These are phyloP conservation scores for Slavum lentiscoides DNA, from an alignment of 2,888 invertebrate genomes.

Conservation along the genomic window DNA sequence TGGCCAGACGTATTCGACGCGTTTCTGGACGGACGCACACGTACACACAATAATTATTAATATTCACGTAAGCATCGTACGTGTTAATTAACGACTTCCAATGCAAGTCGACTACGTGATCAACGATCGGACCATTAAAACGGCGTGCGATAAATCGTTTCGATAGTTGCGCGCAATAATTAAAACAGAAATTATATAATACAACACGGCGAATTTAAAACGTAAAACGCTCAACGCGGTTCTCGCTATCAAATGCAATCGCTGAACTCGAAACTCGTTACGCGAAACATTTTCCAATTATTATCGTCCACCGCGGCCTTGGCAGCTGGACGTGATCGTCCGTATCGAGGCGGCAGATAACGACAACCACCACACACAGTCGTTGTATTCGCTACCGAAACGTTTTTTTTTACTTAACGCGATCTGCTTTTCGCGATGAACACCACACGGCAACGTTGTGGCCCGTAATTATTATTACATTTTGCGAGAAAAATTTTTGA, in stretches of 20 bases:
- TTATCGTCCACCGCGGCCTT: too few species aligned
- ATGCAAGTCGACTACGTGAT: not conserved
- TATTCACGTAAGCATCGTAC: not conserved
- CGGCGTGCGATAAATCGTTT: not conserved
- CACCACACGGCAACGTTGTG: too few species aligned
- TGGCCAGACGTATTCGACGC: not conserved
- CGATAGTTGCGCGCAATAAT: not conserved
- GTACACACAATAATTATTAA: not conserved
- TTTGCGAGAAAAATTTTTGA: too few species aligned
- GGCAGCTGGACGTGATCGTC: too few species aligned
- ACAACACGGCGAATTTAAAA: not conserved
- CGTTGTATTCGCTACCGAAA: too few species aligned
- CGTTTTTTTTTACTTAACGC: too few species aligned
- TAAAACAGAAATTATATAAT: not conserved
- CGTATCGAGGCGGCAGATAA: too few species aligned
- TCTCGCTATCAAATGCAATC: not conserved
- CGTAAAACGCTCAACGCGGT: not conserved
- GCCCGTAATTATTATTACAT: too few species aligned
- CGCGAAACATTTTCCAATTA: not conserved
- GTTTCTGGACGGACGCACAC: not conserved
- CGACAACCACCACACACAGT: too few species aligned
- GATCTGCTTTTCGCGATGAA: too few species aligned
- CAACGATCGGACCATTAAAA: not conserved
- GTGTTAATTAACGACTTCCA: not conserved
- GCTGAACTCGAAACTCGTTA: not conserved